phyloP scores from a whole-genome alignment of 23 tunicate species.

The Phallusia fumigata region DNA sequence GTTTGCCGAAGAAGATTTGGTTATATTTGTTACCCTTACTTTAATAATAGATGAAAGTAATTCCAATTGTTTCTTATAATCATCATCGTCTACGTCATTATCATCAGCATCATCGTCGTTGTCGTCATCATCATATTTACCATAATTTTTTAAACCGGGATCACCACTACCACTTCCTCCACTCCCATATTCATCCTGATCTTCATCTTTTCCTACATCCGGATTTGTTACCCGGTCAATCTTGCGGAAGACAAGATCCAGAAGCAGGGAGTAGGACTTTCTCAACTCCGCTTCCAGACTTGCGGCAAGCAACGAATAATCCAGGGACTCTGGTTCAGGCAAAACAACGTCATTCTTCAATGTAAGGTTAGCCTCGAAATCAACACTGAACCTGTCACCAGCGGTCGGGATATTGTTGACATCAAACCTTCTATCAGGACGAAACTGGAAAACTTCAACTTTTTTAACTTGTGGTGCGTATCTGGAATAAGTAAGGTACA shows the following conservation, averaged over 20 bases:
- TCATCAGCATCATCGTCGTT: too few relatives aligned
- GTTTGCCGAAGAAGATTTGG: neutral
- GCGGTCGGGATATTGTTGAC: neutral
- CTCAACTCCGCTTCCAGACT: neutral
- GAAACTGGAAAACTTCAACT: neutral
- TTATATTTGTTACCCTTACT: neutral
- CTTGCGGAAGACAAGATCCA: neutral
- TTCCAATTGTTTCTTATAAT: neutral
- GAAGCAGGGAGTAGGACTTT: neutral
- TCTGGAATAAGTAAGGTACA: neutral
- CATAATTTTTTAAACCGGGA: too few relatives aligned
- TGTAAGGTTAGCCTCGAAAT: neutral
- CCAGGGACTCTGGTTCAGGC: neutral
- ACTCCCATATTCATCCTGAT: neutral
- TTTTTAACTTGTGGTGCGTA: neutral
- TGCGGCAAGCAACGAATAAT: neutral
- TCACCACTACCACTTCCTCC: neutral
- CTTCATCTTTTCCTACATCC: neutral
- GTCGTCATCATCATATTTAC: too few relatives aligned
- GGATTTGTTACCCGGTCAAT: neutral
- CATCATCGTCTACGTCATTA: neutral
- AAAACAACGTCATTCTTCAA: neutral
- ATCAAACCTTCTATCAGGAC: neutral
- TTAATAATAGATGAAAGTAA: neutral
- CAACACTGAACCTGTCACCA: neutral